phyloP scores from a whole-genome alignment of 2,888 invertebrate genomes.

The Aphodius granarius region DNA sequence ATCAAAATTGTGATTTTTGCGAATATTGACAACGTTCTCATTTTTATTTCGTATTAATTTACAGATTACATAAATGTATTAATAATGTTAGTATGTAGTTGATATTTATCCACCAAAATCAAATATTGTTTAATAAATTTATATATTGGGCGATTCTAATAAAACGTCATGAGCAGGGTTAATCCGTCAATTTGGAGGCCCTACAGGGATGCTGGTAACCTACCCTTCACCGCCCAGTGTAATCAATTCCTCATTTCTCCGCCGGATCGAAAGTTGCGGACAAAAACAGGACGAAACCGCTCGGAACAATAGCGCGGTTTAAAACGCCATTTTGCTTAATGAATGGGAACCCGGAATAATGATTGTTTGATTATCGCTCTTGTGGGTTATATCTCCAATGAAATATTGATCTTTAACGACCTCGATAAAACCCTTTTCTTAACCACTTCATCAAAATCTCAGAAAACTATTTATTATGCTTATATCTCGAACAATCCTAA shows the following conservation, averaged over 20 bases:
- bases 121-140: neutral
- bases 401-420: neutral
- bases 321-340: neutral
- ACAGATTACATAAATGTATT: too few species aligned
- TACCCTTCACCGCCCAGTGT: neutral
- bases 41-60: too few species aligned
- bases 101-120: too few species aligned
- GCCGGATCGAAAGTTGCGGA: neutral
- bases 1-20: too few species aligned
- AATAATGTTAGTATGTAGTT: too few species aligned
- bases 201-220: neutral
- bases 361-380: neutral
- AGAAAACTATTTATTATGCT: too few species aligned
- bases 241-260: neutral
- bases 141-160: neutral
- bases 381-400: neutral
- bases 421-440: too few species aligned
- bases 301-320: neutral
- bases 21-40: too few species aligned
- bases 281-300: neutral
- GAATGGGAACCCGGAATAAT: neutral
- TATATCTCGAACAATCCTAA: too few species aligned
- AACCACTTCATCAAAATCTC: too few species aligned
- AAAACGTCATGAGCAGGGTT: neutral
- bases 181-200: neutral